phyloP scores from a whole-genome alignment of 2,797 vertebrate species.

The Phataginus tricuspis region DNA sequence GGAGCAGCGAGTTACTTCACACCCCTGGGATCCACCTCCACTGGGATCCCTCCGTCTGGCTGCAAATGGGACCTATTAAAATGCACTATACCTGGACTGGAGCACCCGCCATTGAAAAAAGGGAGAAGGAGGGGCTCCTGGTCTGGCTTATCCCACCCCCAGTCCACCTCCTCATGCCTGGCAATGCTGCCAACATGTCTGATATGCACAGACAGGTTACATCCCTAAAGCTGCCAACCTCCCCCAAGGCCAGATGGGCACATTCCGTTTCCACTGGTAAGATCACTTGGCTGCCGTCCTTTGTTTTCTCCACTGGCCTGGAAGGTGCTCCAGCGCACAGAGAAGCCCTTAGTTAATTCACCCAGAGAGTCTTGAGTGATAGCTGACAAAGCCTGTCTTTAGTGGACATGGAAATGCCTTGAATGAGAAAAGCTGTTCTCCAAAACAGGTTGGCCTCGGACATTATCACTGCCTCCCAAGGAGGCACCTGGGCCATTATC shows the following conservation, averaged over 20 bases:
- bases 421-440: background rate
- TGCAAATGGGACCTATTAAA: background rate
- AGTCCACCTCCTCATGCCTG: background rate
- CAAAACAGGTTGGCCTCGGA: background rate
- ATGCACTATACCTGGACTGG: background rate
- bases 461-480: background rate
- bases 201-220: background rate
- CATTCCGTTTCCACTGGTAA: accelerated
- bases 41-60: background rate
- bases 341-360: background rate
- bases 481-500: background rate
- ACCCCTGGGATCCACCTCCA: background rate
- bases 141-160: background rate
- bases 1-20: background rate
- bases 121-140: background rate
- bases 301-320: background rate
- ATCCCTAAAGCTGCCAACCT: background rate
- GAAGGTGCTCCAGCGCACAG: background rate
- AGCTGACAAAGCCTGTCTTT: background rate
- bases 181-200: background rate
- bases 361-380: background rate
- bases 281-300: background rate
- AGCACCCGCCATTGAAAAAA: background rate
- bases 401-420: background rate
- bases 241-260: background rate